phyloP scores from a whole-genome alignment of 2,888 invertebrate species.

The Leuctra nigra region DNA sequence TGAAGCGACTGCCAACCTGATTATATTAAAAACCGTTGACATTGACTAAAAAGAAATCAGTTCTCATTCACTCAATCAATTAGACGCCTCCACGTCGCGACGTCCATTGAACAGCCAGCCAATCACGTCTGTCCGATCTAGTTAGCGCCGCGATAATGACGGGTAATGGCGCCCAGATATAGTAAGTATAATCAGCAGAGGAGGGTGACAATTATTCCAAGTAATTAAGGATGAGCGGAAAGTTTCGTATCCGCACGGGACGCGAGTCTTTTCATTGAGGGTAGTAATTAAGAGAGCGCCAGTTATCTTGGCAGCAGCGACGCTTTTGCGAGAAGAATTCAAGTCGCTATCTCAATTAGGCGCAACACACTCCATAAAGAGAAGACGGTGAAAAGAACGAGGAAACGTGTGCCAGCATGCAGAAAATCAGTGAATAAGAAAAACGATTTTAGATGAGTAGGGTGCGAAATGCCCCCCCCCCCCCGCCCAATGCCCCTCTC shows the following conservation, averaged over 20 bases:
- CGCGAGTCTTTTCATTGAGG: constrained; percentile 1
- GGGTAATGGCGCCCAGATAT: constrained; percentile 2
- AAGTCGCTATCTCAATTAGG: background rate
- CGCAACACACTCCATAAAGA: background rate
- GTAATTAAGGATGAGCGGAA: constrained; percentile 27
- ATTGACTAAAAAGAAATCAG: background rate
- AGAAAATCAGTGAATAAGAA: constrained; percentile 26
- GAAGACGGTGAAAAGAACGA: background rate
- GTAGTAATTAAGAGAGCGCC: constrained; percentile 24
- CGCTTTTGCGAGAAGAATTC: background rate
- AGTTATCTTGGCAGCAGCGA: constrained; percentile 1
- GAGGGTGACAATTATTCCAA: constrained; percentile 28
- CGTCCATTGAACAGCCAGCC: background rate
- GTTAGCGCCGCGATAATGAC: constrained; percentile 1
- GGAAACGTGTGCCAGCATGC: constrained; percentile 5
- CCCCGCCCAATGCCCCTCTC: constrained; percentile 12
- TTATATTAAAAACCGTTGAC: background rate
- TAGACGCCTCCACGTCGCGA: background rate
- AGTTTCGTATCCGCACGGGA: no score
- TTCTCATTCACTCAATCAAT: background rate
- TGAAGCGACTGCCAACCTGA: no score
- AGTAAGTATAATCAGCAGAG: background rate
- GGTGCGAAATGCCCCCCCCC: constrained; percentile 23
- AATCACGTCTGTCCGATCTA: background rate
- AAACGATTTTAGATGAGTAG: constrained; percentile 24